phyloP scores from a whole-genome alignment of 2,888 invertebrate species.

The Argynnis bischoffii region DNA sequence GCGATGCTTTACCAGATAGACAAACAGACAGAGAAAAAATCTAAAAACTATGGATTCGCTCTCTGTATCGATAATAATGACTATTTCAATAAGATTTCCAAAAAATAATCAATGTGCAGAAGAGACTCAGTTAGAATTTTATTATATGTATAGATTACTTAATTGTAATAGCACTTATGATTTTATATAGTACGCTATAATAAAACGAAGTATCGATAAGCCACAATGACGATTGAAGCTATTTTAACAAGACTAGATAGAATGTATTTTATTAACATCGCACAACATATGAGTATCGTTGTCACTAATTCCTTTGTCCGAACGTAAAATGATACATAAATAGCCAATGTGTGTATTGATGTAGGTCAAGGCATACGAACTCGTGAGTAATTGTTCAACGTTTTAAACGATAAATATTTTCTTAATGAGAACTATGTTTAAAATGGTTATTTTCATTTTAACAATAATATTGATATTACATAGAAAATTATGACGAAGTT shows the following conservation, averaged over 20 bases:
- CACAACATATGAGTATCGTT: conserved; percentile 25
- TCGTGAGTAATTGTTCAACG: conserved; percentile 41
- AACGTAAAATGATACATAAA: conserved; percentile 41
- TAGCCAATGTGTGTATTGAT: conserved; percentile 41
- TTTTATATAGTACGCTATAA: no score
- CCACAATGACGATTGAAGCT: conserved; percentile 15
- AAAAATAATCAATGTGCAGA: no score
- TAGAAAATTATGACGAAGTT: conserved; percentile 3
- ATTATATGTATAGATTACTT: no score
- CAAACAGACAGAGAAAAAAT: no score
- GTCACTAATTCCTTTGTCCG: conserved; percentile 40
- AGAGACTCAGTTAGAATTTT: no score
- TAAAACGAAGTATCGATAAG: neutral
- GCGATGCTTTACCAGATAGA: no score
- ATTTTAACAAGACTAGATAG: conserved; percentile 23
- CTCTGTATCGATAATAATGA: no score
- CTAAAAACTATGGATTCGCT: no score
- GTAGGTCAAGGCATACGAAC: conserved; percentile 43
- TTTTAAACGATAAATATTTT: conserved; percentile 35
- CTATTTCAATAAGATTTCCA: no score
- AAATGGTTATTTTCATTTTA: neutral
- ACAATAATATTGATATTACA: conserved; percentile 5
- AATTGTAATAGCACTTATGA: no score
- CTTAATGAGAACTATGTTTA: conserved; percentile 14
- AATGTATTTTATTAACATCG: conserved; percentile 17